phyloP scores from a whole-genome alignment of 1,140 invertebrate species.

The Heliconius melpomene region DNA sequence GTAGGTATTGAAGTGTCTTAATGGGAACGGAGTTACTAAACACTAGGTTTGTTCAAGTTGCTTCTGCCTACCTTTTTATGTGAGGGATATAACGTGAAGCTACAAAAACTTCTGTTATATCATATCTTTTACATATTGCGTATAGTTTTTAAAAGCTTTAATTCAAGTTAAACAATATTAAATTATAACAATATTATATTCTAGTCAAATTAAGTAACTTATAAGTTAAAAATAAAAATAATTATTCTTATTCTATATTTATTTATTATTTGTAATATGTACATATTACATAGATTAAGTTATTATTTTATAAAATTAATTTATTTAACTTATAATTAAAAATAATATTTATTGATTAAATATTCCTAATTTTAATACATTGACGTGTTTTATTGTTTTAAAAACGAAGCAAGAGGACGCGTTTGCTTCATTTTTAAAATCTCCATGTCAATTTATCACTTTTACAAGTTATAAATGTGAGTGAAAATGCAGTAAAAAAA shows the following conservation, averaged over 20 bases:
- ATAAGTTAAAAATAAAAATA: conserved; percentile 17
- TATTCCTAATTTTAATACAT: conserved; percentile 2
- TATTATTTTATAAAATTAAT: background rate
- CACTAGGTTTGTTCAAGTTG: too few species aligned
- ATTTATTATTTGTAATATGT: conserved; percentile 24
- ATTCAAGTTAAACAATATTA: background rate
- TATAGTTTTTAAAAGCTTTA: background rate
- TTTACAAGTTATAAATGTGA: conserved; percentile 49
- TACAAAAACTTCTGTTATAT: too few species aligned
- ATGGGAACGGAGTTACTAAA: too few species aligned
- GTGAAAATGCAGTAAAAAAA: conserved; percentile 71
- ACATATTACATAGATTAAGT: conserved; percentile 13
- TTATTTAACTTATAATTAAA: conserved; percentile 14
- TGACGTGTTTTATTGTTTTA: conserved; percentile 34
- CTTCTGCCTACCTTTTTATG: too few species aligned
- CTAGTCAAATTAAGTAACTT: conserved; percentile 6
- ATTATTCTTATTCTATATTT: conserved; percentile 14
- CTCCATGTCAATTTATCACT: conserved; percentile 21
- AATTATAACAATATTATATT: conserved; percentile 24
- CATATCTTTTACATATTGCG: too few species aligned
- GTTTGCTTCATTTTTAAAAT: conserved; percentile 61
- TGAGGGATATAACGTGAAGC: too few species aligned
- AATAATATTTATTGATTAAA: conserved; percentile 23
- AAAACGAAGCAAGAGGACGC: conserved; percentile 75
- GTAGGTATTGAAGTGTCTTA: too few species aligned